Conservation (phyloP, 2,797 vertebrate species). For the Pachyuromys duprasi region DNA sequence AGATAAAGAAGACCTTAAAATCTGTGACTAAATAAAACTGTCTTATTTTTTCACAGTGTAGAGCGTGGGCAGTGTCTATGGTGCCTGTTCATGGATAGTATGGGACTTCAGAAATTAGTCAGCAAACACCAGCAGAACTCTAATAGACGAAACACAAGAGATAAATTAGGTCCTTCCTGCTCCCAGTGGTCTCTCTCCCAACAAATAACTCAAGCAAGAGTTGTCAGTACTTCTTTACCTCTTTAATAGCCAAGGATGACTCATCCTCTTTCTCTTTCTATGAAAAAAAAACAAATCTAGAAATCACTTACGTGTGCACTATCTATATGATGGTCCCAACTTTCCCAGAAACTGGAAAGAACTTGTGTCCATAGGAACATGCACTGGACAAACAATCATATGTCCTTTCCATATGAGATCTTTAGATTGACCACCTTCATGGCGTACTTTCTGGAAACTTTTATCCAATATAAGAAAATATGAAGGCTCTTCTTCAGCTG, state of each 20-base stretch:
- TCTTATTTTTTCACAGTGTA: slow-evolving; percentile 64
- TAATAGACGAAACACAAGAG: slow-evolving; percentile 74
- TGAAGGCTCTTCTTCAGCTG: slow-evolving; percentile 82
- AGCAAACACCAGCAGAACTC: slow-evolving; percentile 79
- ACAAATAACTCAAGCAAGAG: slow-evolving; percentile 78
- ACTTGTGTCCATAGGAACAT: slow-evolving; percentile 71
- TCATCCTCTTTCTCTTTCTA: slow-evolving; percentile 78
- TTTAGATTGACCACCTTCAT: slow-evolving; percentile 79
- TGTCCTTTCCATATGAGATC: slow-evolving; percentile 80
- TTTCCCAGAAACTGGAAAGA: slow-evolving; percentile 75
- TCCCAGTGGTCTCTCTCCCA: slow-evolving; percentile 80
- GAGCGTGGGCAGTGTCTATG: slow-evolving; percentile 18
- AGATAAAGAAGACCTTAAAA: slow-evolving; percentile 70
- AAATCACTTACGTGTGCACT: slow-evolving; percentile 79
- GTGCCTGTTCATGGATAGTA: fast-evolving
- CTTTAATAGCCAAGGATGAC: slow-evolving; percentile 70
- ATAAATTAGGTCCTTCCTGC: slow-evolving; percentile 80
- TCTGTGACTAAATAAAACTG: slow-evolving; percentile 75
- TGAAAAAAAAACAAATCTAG: slow-evolving; percentile 80
- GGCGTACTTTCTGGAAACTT: slow-evolving; percentile 87
- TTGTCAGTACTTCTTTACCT: not conserved
- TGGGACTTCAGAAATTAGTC: slow-evolving; percentile 35
- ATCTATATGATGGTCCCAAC: slow-evolving; percentile 52
- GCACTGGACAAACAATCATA: slow-evolving; percentile 73
- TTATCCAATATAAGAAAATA: slow-evolving; percentile 86